These are phyloP conservation scores for Crambe crambe DNA, from an alignment of 37 sponge, comb jelly and placozoan species.

Conservation along the genomic window DNA sequence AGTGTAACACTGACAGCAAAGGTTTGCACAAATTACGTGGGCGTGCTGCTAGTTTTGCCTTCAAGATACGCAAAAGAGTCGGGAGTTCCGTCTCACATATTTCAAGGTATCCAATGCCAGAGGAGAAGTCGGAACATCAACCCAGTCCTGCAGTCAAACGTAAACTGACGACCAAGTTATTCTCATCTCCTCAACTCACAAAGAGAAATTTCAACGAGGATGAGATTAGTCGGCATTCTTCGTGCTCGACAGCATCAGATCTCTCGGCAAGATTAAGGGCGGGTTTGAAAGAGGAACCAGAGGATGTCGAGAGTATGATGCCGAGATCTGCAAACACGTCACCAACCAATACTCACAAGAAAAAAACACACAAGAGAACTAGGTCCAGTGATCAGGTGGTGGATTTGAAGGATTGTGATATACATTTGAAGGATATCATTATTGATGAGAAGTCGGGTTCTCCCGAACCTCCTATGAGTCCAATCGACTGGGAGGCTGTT, in stretches of 20 bases:
- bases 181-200: background rate
- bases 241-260: background rate
- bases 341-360: background rate
- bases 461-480: background rate
- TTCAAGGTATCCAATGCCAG: background rate
- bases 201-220: background rate
- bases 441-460: conserved; percentile 21
- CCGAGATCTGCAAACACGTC: conserved; percentile 23
- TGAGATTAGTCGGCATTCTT: background rate
- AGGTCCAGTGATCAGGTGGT: conserved; percentile 13
- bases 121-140: background rate
- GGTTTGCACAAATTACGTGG: background rate
- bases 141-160: background rate
- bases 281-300: background rate
- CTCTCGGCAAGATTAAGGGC: background rate
- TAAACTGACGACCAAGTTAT: background rate
- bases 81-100: conserved; percentile 4
- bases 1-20: background rate
- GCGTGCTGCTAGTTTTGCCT: background rate
- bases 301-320: background rate
- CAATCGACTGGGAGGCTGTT: conserved; percentile 49
- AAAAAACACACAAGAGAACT: background rate
- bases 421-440: conserved; percentile 13
- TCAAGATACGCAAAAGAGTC: background rate
- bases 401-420: background rate